Conservation (phyloP, 1,140 invertebrate genomes). For the Heliconius nattereri region DNA sequence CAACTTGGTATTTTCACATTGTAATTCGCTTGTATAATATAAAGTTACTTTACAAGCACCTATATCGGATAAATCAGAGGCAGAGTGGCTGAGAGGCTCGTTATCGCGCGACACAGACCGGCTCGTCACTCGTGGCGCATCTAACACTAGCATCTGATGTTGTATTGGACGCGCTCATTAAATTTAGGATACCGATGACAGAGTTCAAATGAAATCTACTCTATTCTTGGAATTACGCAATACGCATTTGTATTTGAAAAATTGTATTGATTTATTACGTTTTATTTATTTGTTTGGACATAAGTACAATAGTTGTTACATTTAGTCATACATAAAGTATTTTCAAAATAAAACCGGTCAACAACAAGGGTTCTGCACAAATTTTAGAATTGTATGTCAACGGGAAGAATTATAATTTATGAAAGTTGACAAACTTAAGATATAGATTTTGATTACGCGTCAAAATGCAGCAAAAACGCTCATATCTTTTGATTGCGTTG, state of each 20-base stretch:
- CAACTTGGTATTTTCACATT: background rate
- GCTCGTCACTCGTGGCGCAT: background rate
- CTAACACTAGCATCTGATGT: constrained; percentile 3
- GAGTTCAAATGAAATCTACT: background rate
- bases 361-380: too few species aligned
- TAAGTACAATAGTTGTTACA: too few species aligned
- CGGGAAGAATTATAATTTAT: too few species aligned
- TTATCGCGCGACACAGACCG: constrained; percentile 38
- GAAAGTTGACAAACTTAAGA: too few species aligned
- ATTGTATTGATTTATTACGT: background rate
- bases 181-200: background rate
- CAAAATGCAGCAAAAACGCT: too few species aligned
- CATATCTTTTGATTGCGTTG: too few species aligned
- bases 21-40: background rate
- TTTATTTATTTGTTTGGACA: too few species aligned
- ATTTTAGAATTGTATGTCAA: too few species aligned
- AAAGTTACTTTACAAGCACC: background rate
- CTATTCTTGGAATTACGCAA: background rate
- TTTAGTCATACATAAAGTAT: too few species aligned
- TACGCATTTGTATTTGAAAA: background rate
- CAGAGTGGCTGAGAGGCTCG: constrained; percentile 48
- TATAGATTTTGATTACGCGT: too few species aligned
- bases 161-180: background rate
- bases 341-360: too few species aligned
- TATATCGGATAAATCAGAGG: constrained; percentile 23